Base-by-base conservation (phyloP, 2,888 invertebrate genomes). In the Apocheima hispidaria region DNA sequence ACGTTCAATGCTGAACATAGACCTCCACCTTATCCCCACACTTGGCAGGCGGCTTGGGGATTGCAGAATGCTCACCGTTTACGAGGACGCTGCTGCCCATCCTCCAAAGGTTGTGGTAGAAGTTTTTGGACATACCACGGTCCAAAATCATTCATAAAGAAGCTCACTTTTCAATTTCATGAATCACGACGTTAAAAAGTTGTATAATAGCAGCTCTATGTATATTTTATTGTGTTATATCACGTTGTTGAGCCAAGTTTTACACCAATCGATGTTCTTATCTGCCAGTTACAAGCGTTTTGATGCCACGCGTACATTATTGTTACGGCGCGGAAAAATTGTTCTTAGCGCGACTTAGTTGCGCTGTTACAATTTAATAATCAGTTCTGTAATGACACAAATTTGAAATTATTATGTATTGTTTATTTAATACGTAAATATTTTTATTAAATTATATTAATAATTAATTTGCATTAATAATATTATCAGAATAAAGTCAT, bases 191-290 rank as follows among this genome's bases (percentile, higher is more conserved):
- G 3, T 30, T 30, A 9, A 30, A 30, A 16, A 36, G 36, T 36
- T 14, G 16, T 16, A 5, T 36, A 16, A 16, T 5, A 5, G 36
- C 9, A 16, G 26, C 26, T 26, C 1, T 23, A 23, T n/a, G 5
- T 26, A 26, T 26, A 14, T 14, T 6, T 74, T 74, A 77, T 72
- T 70, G 71, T 69, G 60, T 65, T 63, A 68, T 74, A 70, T 74
- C 78, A 73, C 72, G 75, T 74, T 73, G 71, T 4, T 6, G 10
- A 10, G 21, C 73, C 65, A 77, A 75, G 66, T 72, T 75, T 74
- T 72, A 72, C 71, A 58, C 67, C 62, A 74, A 77, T 78, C 78
- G 78, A 79, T 77, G 65, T 41, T 53, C 60, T 65, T 63, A 63
- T 68, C 65, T 46, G 23, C 28, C 56, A 28, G n/a, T 44, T 48